Percentiles rank a stretch among this genome's conserved stretches.
Evolutionary conservation across 2,797 vertebrate species (phyloP).

Genomic region (Benthosema pterotum): DNA sequence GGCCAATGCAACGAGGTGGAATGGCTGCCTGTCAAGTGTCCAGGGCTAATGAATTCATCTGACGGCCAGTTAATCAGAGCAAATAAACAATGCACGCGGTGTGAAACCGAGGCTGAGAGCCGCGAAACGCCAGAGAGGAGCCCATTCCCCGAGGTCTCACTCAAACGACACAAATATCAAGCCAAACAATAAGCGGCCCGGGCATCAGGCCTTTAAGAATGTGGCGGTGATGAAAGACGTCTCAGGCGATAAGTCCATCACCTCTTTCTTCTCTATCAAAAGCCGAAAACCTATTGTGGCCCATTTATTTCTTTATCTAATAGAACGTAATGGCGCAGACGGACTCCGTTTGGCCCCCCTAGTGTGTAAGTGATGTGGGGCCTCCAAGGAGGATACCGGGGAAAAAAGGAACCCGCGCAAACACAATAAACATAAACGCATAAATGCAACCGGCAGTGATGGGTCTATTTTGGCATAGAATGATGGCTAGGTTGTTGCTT

Average conservation of each 20-base stretch:
- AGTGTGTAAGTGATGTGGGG: slow-evolving; percentile 72
- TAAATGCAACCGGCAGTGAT: slow-evolving; percentile 56
- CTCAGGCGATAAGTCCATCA: slow-evolving; percentile 52
- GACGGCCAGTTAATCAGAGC: slow-evolving; percentile 31
- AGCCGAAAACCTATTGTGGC: slow-evolving; percentile 71
- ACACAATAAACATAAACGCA: slow-evolving; percentile 89
- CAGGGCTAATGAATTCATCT: slow-evolving; percentile 19
- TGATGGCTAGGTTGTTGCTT: slow-evolving; percentile 83
- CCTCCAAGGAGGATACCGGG: slow-evolving; percentile 75
- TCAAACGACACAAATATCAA: slow-evolving; percentile 5
- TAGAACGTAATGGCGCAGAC: slow-evolving; percentile 84
- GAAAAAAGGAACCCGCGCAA: slow-evolving; percentile 62
- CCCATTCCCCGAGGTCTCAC: slow-evolving; percentile 15
- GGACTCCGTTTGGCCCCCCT: slow-evolving; percentile 64
- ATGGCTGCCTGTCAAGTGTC: slow-evolving; percentile 12
- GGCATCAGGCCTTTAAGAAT: slow-evolving; percentile 22
- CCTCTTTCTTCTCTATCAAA: slow-evolving; percentile 74
- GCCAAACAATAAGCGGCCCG: slow-evolving; percentile 9
- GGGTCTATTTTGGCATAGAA: slow-evolving; percentile 83
- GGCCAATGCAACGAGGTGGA: slow-evolving; percentile 7
- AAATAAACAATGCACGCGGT: background rate
- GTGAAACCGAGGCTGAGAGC: background rate
- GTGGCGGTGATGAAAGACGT: slow-evolving; percentile 35
- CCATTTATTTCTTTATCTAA: slow-evolving; percentile 87
- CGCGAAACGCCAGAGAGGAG: background rate